A percentile compares a stretch with the other conserved stretches of the same genome.
These are phyloP conservation scores for Riparia riparia DNA, from an alignment of 2,113 vertebrate species.

Conservation along the genomic window DNA sequence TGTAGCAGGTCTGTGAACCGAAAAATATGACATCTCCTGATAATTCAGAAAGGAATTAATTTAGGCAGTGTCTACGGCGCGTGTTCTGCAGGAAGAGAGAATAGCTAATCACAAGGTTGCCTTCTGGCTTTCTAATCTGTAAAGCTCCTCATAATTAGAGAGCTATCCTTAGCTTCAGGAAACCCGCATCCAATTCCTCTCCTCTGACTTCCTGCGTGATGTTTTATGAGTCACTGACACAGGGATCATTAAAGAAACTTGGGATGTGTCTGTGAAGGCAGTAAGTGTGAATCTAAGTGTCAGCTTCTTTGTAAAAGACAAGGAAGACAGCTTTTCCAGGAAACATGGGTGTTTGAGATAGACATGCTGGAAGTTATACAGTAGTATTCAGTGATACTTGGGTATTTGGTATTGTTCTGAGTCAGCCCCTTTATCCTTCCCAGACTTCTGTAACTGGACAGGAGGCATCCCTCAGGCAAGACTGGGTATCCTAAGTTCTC, in stretches of 20 bases:
- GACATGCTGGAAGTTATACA: not conserved
- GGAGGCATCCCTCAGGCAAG: not conserved
- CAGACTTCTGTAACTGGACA: not conserved
- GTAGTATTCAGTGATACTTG: not conserved
- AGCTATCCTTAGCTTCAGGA: constrained; percentile 19
- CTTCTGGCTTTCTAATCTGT: constrained; percentile 45
- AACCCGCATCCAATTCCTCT: not conserved
- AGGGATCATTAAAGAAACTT: constrained; percentile 7
- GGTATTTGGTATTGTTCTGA: not conserved
- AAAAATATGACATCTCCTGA: constrained; percentile 46
- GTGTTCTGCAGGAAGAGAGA: constrained; percentile 25
- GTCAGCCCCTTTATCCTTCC: not conserved
- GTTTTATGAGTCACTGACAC: not conserved
- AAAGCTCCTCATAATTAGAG: not conserved
- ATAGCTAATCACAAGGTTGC: constrained; percentile 53
- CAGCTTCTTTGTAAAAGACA: not conserved
- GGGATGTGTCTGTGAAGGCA: not conserved
- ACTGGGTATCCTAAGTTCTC: fast-evolving
- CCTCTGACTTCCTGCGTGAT: not conserved
- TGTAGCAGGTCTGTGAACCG: not conserved
- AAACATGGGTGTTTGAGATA: not conserved
- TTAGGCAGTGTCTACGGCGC: not conserved
- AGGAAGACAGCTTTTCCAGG: not conserved
- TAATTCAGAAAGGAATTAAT: constrained; percentile 47
- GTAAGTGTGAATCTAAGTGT: not conserved